phyloP scores from a whole-genome alignment of 2,888 invertebrate species.

The Lathronympha strigana region DNA sequence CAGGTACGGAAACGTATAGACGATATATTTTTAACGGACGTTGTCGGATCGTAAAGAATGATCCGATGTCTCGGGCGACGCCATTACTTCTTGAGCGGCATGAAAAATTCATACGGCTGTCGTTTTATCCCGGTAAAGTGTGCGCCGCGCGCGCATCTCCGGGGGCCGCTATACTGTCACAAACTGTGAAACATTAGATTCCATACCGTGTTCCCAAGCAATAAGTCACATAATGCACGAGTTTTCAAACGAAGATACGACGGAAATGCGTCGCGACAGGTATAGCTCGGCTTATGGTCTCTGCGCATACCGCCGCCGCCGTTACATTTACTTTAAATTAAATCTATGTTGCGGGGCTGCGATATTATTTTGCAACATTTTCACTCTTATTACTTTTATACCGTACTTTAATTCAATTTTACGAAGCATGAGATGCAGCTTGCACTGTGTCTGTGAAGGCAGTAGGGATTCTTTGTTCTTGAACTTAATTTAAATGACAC shows the following conservation, averaged over 20 bases:
- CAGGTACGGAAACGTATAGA: conserved; percentile 54
- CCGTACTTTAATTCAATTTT: conserved; percentile 50
- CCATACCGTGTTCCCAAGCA: neutral
- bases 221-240: neutral
- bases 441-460: neutral
- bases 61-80: conserved; percentile 75
- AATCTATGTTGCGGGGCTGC: conserved; percentile 34
- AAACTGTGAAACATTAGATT: neutral
- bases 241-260: neutral
- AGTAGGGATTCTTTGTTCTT: neutral
- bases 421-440: conserved; percentile 29
- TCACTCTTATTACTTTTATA: conserved; percentile 31
- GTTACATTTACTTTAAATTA: conserved; percentile 50
- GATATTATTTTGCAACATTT: conserved; percentile 32
- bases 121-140: conserved; percentile 75
- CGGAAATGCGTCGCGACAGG: neutral
- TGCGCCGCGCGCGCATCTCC: conserved; percentile 66
- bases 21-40: conserved; percentile 74
- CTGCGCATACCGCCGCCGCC: conserved; percentile 23
- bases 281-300: conserved; percentile 58
- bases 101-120: conserved; percentile 80
- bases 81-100: conserved; percentile 78
- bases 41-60: conserved; percentile 83
- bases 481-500: neutral
- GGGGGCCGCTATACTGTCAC: conserved; percentile 54